A percentile compares a stretch with the other conserved stretches of the same genome.
Evolutionary conservation across 2,888 invertebrate species (phyloP).

Genomic region (Philopedon plagiatum): DNA sequence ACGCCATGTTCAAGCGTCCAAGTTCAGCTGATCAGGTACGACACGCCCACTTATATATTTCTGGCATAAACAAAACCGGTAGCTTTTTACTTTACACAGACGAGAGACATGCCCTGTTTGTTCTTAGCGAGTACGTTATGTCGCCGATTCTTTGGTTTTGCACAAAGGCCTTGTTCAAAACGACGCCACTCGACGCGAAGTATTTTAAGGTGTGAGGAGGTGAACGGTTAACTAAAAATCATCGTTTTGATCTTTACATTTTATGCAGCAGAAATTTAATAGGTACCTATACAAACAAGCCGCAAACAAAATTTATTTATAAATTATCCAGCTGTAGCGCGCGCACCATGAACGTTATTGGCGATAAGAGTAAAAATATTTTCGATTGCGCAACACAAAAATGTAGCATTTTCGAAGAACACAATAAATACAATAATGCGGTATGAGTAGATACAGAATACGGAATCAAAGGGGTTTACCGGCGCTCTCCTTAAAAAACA

Average conservation of each 20-base stretch:
- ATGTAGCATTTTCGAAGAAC: slow-evolving; percentile 54
- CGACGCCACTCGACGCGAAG: not conserved
- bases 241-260: not conserved
- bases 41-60: slow-evolving; percentile 66
- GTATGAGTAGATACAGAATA: not conserved
- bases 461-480: not conserved
- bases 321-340: slow-evolving; percentile 45
- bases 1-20: slow-evolving; percentile 33
- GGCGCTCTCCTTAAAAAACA: not conserved
- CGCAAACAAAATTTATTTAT: slow-evolving; percentile 46
- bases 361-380: slow-evolving; percentile 57
- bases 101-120: slow-evolving; percentile 36
- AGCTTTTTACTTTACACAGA: slow-evolving; percentile 46
- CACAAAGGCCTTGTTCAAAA: slow-evolving; percentile 5
- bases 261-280: slow-evolving; percentile 1
- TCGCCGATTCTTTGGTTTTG: slow-evolving; percentile 15
- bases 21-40: slow-evolving; percentile 65
- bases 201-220: not conserved
- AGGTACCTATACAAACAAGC: slow-evolving; percentile 19
- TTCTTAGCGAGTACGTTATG: slow-evolving; percentile 6
- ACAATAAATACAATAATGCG: slow-evolving; percentile 10
- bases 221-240: not conserved
- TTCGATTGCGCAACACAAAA: slow-evolving; percentile 60
- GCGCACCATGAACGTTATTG: slow-evolving; percentile 55
- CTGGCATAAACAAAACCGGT: slow-evolving; percentile 65